These are phyloP conservation scores for Phoxinus dragarum DNA, from an alignment of 2,797 vertebrate species.

Conservation along the genomic window DNA sequence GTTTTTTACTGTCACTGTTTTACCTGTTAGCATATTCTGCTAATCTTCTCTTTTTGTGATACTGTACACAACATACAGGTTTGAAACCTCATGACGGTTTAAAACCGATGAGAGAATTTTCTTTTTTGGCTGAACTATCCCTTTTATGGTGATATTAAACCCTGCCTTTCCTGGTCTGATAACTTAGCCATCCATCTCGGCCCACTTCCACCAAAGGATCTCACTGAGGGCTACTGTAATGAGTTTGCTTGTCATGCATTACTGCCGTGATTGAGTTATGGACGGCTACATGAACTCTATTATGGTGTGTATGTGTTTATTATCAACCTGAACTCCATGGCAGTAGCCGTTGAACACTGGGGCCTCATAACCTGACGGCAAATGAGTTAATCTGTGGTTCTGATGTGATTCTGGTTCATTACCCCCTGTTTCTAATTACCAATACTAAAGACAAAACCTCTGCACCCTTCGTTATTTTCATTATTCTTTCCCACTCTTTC, in stretches of 20 bases:
- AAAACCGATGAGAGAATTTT: not conserved
- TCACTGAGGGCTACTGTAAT: constrained; percentile 39
- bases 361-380: constrained; percentile 35
- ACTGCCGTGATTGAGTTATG: constrained; percentile 38
- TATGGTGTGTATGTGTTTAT: constrained; percentile 20
- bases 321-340: constrained; percentile 37
- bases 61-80: not conserved
- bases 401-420: constrained; percentile 56
- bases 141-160: not conserved
- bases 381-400: constrained; percentile 59
- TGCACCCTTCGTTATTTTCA: not conserved
- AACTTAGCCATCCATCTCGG: constrained; percentile 21
- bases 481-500: constrained; percentile 8
- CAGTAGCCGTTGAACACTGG: constrained; percentile 41
- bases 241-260: constrained; percentile 32
- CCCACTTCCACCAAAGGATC: constrained; percentile 38
- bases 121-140: not conserved
- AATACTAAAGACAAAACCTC: constrained; percentile 47
- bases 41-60: not conserved
- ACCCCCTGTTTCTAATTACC: constrained; percentile 49
- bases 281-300: constrained; percentile 26
- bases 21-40: not conserved
- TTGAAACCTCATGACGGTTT: not conserved
- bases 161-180: constrained; percentile 13
- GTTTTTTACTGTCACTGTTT: no score